Base-by-base conservation (phyloP, 1,140 invertebrate species). In the Drosophila arawakana region DNA sequence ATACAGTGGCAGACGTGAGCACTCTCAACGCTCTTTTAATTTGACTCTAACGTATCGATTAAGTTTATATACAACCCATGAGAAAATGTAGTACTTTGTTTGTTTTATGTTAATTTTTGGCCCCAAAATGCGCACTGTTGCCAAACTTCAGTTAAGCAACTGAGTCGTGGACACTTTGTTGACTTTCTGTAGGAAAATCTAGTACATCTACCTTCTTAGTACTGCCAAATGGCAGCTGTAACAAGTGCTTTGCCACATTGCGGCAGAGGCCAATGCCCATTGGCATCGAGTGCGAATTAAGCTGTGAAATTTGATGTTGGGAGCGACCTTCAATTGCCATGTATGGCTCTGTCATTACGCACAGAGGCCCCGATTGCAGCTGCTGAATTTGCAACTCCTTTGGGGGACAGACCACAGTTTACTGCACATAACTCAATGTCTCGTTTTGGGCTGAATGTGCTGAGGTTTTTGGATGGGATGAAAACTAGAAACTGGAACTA, bases 371-470 rank as follows among this genome's bases (percentile, higher is more conserved):
- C 15, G 50, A 6, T 21, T 13, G 43, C 52, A 35, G 10, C 13
- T 62, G 57, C 30, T 73, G 46, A 43, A 50, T 37, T 57, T 73
- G 81, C 70, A 80, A 50, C 76, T 86, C 68, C 76, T 81, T 78
- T 76, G 79, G 81, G 77, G 62, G 25, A 30, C 4, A 30, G 25
- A 62, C 76, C 39, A 62, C 59, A 67, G 52, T 50, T 50, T 57
- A 30, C 37, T 30, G 43, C 68, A 76, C 82, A 86, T 86, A 86
- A 86, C 82, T 86, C 82, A 86, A 78, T 86, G 82, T 86, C 70
- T 50, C 25, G 25, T 30, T 30, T 49, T 49, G 46, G 59, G 62
- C 54, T 54, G 43, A 67, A 15, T 34, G 59, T n/a, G 52, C 41
- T 9, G 39, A 25, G 21, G 25, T 30, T 30, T 30, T 30, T 30